These are phyloP conservation scores for Coregonus suidteri DNA, from an alignment of 2,797 vertebrate genomes.

Conservation along the genomic window DNA sequence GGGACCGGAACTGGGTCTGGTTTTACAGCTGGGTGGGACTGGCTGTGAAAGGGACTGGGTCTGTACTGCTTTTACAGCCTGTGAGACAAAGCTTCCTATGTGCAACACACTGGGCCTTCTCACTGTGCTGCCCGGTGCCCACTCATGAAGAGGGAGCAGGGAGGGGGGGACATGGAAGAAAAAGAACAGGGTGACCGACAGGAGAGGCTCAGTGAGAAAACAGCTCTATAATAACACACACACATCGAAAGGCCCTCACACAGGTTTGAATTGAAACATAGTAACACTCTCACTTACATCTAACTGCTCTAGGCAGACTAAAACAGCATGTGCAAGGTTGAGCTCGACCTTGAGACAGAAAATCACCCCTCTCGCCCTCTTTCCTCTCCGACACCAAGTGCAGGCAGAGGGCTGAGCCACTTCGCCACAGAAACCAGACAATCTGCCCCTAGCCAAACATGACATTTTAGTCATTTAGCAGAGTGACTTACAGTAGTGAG, in stretches of 20 bases:
- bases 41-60: background rate
- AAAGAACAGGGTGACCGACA: no score
- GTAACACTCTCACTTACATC: background rate
- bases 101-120: slow-evolving; percentile 66
- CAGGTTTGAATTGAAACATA: background rate
- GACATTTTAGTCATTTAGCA: no score
- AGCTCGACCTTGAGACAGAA: background rate
- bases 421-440: background rate
- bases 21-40: slow-evolving; percentile 28
- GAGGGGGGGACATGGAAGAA: background rate
- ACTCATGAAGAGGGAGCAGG: background rate
- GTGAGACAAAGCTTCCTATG: slow-evolving; percentile 63
- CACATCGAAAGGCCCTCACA: background rate
- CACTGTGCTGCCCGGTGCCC: slow-evolving; percentile 34
- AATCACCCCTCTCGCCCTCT: background rate
- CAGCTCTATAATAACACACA: background rate
- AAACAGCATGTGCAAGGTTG: background rate
- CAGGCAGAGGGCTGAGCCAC: background rate
- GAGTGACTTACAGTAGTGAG: no score
- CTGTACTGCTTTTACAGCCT: slow-evolving; percentile 30
- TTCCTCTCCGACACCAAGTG: background rate
- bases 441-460: background rate
- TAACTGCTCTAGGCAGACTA: background rate
- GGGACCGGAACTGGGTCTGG: no score
- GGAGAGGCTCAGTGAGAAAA: background rate